Evolutionary conservation across 1,140 invertebrate genomes (phyloP), one percentile per base, ranked within the genome.

Genomic region (Heliothis virescens): DNA sequence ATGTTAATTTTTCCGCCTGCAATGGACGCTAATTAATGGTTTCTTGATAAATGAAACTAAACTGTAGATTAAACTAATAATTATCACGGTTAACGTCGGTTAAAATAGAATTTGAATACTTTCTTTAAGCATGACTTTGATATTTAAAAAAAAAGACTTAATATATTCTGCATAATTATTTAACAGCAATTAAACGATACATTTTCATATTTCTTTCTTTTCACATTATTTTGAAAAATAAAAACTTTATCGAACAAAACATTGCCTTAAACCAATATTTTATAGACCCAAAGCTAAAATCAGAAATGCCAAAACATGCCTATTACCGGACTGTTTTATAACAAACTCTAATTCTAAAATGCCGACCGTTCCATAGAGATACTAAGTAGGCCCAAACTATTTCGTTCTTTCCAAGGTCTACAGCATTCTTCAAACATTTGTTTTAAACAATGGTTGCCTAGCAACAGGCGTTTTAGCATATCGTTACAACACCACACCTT

Each of bases 401-500:
- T 63, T 34, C 60, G 59, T 76, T 53, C 74, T 63, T 63, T 65
- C 48, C 60, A 76, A 76, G 74, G 60, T 53, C 60, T 76, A 76
- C 74, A 53, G 59, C 59, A 76, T 76, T 76, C 48, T 63, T 63
- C 60, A 76, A 76, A 76, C 74, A 63, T 76, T 76, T 76, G 59
- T 76, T 76, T 76, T 26, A 76, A 50, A 76, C 60, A 76, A 80
- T 77, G 29, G 57, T 81, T 48, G 80, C 79, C 47, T 86, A 83
- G 83, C 81, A 87, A 88, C 84, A 77, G 57, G 26, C 52, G 80
- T 69, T 79, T 71, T 78, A 77, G 53, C 63, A 69, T 57, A 69
- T 69, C n/a, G 80, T 90, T 91, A 87, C 88, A 80, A 78, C 86
- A 91, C 80, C 82, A 79, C 85, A 84, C 86, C 90, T 90, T 87